phyloP scores from a whole-genome alignment of 2,797 vertebrate species.

The Leptodactylus fallax region DNA sequence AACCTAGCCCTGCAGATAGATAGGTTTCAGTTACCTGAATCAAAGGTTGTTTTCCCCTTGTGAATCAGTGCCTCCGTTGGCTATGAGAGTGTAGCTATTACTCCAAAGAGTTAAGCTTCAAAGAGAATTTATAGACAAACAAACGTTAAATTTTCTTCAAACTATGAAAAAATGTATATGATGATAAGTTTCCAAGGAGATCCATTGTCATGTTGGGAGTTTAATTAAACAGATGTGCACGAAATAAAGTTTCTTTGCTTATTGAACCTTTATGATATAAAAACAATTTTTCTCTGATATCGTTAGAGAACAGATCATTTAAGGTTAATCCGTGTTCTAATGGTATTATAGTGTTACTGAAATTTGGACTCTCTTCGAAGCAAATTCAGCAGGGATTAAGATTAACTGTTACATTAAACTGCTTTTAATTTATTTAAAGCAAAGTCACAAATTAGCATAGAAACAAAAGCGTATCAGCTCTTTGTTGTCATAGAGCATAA shows the following conservation, averaged over 20 bases:
- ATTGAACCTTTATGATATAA: neutral
- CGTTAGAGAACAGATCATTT: neutral
- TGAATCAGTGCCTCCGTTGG: too few species aligned
- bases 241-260: neutral
- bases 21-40: too few species aligned
- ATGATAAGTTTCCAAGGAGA: neutral
- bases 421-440: slow-evolving; percentile 36
- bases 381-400: slow-evolving; percentile 34
- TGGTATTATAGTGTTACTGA: slow-evolving; percentile 29
- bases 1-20: too few species aligned
- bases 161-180: neutral
- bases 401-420: slow-evolving; percentile 32
- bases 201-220: neutral
- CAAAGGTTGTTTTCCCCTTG: too few species aligned
- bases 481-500: slow-evolving; percentile 28
- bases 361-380: slow-evolving; percentile 25
- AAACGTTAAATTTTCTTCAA: too few species aligned
- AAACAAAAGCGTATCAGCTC: slow-evolving; percentile 23
- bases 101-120: too few species aligned
- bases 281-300: neutral
- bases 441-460: slow-evolving; percentile 27
- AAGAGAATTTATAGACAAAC: too few species aligned
- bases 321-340: slow-evolving; percentile 33
- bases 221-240: neutral
- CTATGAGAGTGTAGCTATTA: too few species aligned